phyloP scores from a whole-genome alignment of 2,113 vertebrate species.

The Sclerurus mexicanus region DNA sequence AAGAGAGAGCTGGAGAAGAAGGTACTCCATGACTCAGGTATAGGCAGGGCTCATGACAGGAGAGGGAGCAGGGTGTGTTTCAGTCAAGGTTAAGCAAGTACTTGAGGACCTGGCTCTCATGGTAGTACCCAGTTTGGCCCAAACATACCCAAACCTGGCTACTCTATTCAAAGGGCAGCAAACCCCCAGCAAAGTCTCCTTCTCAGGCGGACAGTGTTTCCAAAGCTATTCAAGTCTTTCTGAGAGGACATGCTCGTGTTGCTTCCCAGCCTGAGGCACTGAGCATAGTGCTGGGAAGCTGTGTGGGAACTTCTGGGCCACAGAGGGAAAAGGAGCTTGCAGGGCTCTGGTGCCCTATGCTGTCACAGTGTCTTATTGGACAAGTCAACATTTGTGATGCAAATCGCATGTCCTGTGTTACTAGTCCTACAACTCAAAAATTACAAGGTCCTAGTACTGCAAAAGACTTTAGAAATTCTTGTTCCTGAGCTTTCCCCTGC shows the following conservation, averaged over 20 bases:
- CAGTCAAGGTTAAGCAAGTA: background rate
- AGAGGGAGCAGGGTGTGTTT: background rate
- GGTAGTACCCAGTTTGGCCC: background rate
- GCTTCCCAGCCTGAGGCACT: background rate
- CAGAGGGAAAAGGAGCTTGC: background rate
- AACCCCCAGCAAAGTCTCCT: background rate
- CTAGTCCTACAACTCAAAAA: background rate
- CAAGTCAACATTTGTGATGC: background rate
- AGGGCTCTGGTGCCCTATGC: background rate
- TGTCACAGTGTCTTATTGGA: background rate
- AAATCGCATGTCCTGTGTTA: background rate
- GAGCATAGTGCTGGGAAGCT: background rate
- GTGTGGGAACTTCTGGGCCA: rapidly evolving
- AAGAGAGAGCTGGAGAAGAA: background rate
- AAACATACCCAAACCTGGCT: background rate
- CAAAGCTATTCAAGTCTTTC: background rate
- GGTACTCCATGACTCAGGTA: background rate
- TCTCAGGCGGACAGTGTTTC: background rate
- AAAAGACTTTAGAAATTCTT: background rate
- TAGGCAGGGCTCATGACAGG: background rate
- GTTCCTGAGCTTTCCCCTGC: background rate
- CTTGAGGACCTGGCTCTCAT: rapidly evolving
- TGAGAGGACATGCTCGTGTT: background rate
- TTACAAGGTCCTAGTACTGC: background rate
- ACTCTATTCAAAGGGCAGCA: background rate